These are phyloP conservation scores for Sinhomidia bicolor DNA, from an alignment of 2,888 invertebrate species.

Conservation along the genomic window DNA sequence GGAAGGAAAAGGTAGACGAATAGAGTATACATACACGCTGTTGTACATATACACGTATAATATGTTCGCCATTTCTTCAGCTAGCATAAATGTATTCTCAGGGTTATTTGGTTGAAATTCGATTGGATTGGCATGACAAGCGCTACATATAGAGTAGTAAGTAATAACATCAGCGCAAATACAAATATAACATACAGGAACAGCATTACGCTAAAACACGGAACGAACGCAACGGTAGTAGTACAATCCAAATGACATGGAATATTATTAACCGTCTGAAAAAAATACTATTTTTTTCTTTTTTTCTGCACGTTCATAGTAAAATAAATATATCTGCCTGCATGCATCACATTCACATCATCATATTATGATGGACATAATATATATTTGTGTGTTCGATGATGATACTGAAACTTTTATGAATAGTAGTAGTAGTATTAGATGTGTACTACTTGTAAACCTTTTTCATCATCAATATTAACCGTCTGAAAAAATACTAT, in stretches of 20 bases:
- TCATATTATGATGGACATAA: background rate
- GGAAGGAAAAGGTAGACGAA: constrained; percentile 28
- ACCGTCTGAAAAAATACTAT: background rate
- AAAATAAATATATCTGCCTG: background rate
- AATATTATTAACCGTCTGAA: background rate
- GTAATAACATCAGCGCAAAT: background rate
- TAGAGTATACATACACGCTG: background rate
- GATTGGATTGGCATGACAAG: constrained; percentile 34
- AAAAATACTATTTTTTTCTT: background rate
- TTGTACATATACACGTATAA: background rate
- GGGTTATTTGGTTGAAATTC: constrained; percentile 46
- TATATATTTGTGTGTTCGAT: background rate
- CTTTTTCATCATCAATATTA: constrained; percentile 1
- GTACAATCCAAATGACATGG: background rate
- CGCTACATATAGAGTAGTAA: background rate
- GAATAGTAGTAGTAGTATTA: background rate
- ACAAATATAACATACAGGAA: no score
- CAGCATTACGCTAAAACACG: background rate
- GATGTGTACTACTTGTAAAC: background rate
- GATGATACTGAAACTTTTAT: background rate
- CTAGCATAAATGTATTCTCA: constrained; percentile 40
- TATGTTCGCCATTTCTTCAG: background rate
- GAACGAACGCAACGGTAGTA: background rate
- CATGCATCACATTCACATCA: background rate
- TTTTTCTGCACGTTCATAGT: constrained; percentile 10